These are phyloP conservation scores for Enchytraeus crypticus DNA, from an alignment of 2,888 invertebrate species.

Conservation along the genomic window DNA sequence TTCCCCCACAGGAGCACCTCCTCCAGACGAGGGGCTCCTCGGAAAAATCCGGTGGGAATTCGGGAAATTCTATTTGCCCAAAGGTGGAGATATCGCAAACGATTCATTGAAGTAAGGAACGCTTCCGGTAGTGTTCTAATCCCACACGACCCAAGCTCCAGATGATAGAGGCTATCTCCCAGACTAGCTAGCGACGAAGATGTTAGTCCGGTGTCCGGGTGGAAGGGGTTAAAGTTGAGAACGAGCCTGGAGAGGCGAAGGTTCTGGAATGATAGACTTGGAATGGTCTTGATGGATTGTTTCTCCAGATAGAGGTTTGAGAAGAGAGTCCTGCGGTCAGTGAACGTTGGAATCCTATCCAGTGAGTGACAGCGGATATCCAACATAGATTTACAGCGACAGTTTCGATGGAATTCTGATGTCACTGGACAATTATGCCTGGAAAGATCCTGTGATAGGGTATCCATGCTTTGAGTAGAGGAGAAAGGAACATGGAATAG, in stretches of 20 bases:
- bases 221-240: conserved; percentile 5
- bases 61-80: conserved; percentile 21
- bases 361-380: neutral
- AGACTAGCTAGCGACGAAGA: conserved; percentile 19
- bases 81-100: conserved; percentile 18
- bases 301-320: neutral
- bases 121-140: conserved; percentile 15
- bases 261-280: neutral
- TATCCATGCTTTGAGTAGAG: too few relatives aligned
- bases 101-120: conserved; percentile 14
- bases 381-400: neutral
- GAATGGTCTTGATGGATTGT: neutral
- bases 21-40: conserved; percentile 13
- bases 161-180: conserved; percentile 18
- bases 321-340: neutral
- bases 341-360: neutral
- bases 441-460: too few relatives aligned
- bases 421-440: too few relatives aligned
- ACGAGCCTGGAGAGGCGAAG: neutral
- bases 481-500: too few relatives aligned
- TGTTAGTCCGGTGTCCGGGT: conserved; percentile 11
- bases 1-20: conserved; percentile 27
- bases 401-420: neutral
- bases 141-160: conserved; percentile 20
- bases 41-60: conserved; percentile 21